Percentiles rank a stretch among this genome's conserved stretches.
These are phyloP conservation scores for Leptarthrus brevirostris DNA, from an alignment of 2,888 invertebrate species.

Conservation along the genomic window DNA sequence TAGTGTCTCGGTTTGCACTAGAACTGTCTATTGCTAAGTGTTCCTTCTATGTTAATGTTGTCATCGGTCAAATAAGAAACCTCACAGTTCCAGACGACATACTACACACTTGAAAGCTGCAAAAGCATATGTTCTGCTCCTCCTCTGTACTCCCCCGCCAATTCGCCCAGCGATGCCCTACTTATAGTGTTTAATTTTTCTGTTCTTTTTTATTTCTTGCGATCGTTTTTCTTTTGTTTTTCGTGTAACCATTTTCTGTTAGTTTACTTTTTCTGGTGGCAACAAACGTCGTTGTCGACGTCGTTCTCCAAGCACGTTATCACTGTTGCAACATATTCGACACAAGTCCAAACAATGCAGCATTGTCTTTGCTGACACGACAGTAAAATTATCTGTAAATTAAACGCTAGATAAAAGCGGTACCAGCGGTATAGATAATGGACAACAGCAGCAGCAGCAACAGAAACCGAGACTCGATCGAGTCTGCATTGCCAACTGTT, in stretches of 20 bases:
- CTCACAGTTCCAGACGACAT: too few relatives aligned
- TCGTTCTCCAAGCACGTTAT: neutral
- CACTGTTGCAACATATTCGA: constrained; percentile 12
- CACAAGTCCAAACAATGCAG: neutral
- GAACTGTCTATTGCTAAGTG: too few relatives aligned
- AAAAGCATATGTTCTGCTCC: too few relatives aligned
- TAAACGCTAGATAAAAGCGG: neutral
- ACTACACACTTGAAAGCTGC: too few relatives aligned
- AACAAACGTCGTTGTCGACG: neutral
- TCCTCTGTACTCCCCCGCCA: too few relatives aligned
- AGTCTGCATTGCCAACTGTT: too few relatives aligned
- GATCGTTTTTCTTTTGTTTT: neutral
- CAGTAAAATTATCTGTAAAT: constrained; percentile 12
- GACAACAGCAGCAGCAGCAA: neutral
- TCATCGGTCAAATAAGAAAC: too few relatives aligned
- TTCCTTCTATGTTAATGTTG: too few relatives aligned
- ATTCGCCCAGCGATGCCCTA: neutral
- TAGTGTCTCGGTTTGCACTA: too few relatives aligned
- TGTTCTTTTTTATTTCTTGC: neutral
- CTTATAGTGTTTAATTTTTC: neutral
- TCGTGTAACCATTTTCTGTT: neutral
- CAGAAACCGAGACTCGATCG: neutral
- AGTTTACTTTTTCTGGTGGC: neutral
- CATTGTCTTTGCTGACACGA: constrained; percentile 23
- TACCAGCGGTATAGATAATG: neutral